A percentile compares a stretch with the other conserved stretches of the same genome.
phyloP scores from a whole-genome alignment of 2,113 vertebrate species.

The Semnornis frantzii region DNA sequence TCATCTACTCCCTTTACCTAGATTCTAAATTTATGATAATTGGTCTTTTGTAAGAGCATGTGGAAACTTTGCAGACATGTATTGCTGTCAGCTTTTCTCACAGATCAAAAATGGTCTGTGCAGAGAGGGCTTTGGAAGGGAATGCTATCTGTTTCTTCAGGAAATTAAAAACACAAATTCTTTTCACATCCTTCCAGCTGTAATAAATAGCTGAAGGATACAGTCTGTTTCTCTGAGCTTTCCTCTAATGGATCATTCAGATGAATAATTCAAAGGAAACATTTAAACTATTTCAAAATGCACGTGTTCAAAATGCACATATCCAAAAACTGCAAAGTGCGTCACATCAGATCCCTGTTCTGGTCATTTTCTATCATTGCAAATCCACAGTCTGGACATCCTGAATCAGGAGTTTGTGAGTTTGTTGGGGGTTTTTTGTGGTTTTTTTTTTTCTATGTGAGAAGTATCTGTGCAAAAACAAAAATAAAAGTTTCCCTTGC shows the following conservation, averaged over 20 bases:
- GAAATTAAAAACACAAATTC: slow-evolving; percentile 59
- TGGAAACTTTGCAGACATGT: slow-evolving; percentile 7
- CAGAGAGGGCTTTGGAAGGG: slow-evolving; percentile 50
- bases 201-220: slow-evolving; percentile 61
- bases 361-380: background rate
- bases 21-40: slow-evolving; percentile 38
- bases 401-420: background rate
- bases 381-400: background rate
- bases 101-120: slow-evolving; percentile 28
- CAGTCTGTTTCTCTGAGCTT: slow-evolving; percentile 26
- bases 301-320: background rate
- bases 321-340: background rate
- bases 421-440: too few relatives aligned
- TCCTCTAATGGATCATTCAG: slow-evolving; percentile 34
- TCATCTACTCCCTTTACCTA: slow-evolving; percentile 3
- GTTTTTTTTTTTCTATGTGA: background rate
- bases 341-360: background rate
- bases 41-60: background rate
- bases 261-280: slow-evolving; percentile 49
- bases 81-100: slow-evolving; percentile 31
- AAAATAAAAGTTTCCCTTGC: background rate
- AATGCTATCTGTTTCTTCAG: slow-evolving; percentile 45
- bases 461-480: background rate
- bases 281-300: slow-evolving; percentile 45
- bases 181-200: slow-evolving; percentile 43